Base-by-base conservation (phyloP, 2,797 vertebrate genomes). In the Trachops cirrhosus region DNA sequence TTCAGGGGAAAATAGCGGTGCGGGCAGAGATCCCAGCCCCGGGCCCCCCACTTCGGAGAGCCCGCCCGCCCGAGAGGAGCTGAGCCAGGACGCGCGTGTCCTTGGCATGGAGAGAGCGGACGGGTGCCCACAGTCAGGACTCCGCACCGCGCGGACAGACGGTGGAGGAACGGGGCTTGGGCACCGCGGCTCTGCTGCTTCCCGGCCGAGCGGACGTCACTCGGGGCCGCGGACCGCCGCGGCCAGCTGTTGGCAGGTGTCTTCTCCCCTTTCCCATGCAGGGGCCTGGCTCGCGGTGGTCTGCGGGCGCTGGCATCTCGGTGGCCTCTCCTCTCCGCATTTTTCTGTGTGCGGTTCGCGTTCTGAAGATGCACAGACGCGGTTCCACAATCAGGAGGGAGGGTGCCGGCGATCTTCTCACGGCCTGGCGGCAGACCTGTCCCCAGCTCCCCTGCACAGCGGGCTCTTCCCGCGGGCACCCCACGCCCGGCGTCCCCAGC, bases 11-110 rank as follows among this genome's bases (percentile, higher is more conserved):
- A 39, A 22, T 1, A 12, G 62, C 2, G 46, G 52, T 15, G 10
- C 9, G 4, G 48, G 0, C 0, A 32, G 48, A 70, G 24, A 57
- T 29, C 67, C 29, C 19, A 62, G 67, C 34, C 64, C 32, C 0
- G 41, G n/a, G 48, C 64, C 11, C 18, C 9, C 11, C 34, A 0
- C 5, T 0, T 5, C 6, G 29, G 67, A 34, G 34, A 16, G 44
- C 34, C 67, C 12, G 62, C 48, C 48, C 5, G 48, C 48, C 48
- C 5, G 16, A 50, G 48, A 50, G 48, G 48, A 50, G 46, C 46
- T 15, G 48, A 21, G n/a, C 9, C 0, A 8, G 29, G 5, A 4
- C 2, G 15, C 3, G 2, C 0, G 1, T 0, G 26, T 22, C 29
- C 83, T 5, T 2, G 16, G 26, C 10, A 4, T 2, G 37, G 2